Evolutionary conservation across 1,140 invertebrate genomes (phyloP).

Genomic region (Phymastichus coffea): DNA sequence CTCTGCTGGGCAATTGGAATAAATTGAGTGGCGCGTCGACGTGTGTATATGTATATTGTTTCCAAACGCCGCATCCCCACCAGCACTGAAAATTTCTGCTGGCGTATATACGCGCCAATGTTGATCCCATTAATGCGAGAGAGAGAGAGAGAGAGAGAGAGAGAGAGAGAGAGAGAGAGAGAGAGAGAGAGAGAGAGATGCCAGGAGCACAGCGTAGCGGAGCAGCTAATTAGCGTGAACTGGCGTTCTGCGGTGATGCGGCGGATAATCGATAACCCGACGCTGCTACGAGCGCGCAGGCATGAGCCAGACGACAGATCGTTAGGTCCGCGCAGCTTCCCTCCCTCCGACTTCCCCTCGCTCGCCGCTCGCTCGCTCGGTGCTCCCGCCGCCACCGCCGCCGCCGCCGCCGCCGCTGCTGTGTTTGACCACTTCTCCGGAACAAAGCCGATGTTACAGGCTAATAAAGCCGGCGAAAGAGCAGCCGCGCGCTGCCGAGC

Average conservation of each 20-base stretch:
- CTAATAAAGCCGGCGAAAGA: slow-evolving; percentile 37
- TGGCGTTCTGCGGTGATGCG: slow-evolving; percentile 42
- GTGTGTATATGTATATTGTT: background rate
- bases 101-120: background rate
- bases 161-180: background rate
- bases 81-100: background rate
- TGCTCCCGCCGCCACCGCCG: too few relatives aligned
- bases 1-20: too few relatives aligned
- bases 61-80: background rate
- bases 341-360: too few relatives aligned
- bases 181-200: background rate
- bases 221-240: slow-evolving; percentile 48
- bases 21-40: too few relatives aligned
- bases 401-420: too few relatives aligned
- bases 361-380: too few relatives aligned
- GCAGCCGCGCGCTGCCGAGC: background rate
- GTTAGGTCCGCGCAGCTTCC: slow-evolving; percentile 43
- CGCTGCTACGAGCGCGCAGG: slow-evolving; percentile 23
- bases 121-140: slow-evolving; percentile 46
- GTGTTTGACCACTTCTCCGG: slow-evolving; percentile 46
- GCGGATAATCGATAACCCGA: slow-evolving; percentile 32
- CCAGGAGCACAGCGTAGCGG: background rate
- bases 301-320: slow-evolving; percentile 24
- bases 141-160: slow-evolving; percentile 10
- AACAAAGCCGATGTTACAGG: slow-evolving; percentile 47